Conservation (phyloP, 2,113 vertebrate genomes). For the Damaliscus lunatus region DNA sequence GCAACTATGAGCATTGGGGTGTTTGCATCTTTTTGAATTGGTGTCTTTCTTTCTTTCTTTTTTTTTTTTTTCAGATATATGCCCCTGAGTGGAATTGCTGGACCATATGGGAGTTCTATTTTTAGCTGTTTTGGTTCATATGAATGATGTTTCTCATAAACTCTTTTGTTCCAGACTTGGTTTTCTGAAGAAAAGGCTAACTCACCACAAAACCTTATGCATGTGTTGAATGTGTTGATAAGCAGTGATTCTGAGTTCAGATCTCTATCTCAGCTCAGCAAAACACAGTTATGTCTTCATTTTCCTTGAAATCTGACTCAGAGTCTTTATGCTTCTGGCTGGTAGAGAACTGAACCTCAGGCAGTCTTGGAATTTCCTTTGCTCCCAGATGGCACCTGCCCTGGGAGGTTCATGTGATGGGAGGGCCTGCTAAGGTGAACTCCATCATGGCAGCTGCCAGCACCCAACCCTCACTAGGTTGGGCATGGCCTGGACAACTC, state of each 20-base stretch:
- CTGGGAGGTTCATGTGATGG: fast-evolving
- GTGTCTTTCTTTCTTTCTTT: not conserved
- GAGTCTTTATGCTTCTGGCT: not conserved
- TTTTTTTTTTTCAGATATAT: not conserved
- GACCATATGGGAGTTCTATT: not conserved
- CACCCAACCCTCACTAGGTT: not conserved
- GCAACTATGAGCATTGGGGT: not conserved
- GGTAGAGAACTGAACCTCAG: not conserved
- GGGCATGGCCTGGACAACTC: not conserved
- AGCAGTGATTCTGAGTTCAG: not conserved
- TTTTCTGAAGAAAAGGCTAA: not conserved
- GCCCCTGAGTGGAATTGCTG: not conserved
- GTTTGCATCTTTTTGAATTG: not conserved
- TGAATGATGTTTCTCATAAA: not conserved
- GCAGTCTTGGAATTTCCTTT: no score
- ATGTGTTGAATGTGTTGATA: not conserved
- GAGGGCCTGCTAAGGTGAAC: not conserved
- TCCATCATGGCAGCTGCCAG: fast-evolving
- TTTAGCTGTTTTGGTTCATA: not conserved
- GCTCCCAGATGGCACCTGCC: no score
- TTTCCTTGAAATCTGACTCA: not conserved
- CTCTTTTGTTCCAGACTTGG: not conserved
- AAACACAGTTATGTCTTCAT: not conserved
- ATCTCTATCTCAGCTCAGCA: not conserved
- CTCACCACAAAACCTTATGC: not conserved